phyloP scores from a whole-genome alignment of 2,888 invertebrate genomes.

The Neria commutata region DNA sequence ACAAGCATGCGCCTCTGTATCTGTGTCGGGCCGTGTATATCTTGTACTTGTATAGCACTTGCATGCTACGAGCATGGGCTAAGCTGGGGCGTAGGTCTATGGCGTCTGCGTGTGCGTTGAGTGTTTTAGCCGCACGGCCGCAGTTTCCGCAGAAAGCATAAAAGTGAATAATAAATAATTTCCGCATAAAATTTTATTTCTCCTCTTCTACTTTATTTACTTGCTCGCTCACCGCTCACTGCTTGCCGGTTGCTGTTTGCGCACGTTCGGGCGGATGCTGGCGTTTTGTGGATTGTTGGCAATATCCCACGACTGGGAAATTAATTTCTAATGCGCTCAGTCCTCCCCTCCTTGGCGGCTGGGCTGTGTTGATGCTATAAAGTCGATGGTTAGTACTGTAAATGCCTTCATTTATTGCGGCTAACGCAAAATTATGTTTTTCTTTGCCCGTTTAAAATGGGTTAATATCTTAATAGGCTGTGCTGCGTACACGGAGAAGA shows the following conservation, averaged over 20 bases:
- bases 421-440: neutral
- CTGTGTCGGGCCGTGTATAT: too few species aligned
- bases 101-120: too few species aligned
- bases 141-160: constrained; percentile 27
- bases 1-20: too few species aligned
- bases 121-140: too few species aligned
- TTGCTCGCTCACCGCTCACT: neutral
- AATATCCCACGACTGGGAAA: constrained; percentile 24
- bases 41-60: too few species aligned
- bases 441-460: constrained; percentile 13
- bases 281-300: constrained; percentile 20
- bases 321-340: constrained; percentile 16
- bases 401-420: constrained; percentile 1
- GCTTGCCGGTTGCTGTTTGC: neutral
- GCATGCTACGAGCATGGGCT: too few species aligned
- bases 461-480: constrained; percentile 21
- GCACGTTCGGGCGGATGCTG: neutral
- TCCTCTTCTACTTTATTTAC: constrained; percentile 15
- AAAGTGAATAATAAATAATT: constrained; percentile 43
- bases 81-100: too few species aligned
- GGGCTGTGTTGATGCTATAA: neutral
- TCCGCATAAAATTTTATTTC: constrained; percentile 36
- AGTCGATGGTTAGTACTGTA: too few species aligned
- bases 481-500: neutral
- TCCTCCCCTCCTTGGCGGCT: constrained; percentile 10